Percentiles rank a stretch among this genome's conserved stretches.
Conservation (phyloP, 2,888 invertebrate genomes). For the Rhagonycha lutea region DNA sequence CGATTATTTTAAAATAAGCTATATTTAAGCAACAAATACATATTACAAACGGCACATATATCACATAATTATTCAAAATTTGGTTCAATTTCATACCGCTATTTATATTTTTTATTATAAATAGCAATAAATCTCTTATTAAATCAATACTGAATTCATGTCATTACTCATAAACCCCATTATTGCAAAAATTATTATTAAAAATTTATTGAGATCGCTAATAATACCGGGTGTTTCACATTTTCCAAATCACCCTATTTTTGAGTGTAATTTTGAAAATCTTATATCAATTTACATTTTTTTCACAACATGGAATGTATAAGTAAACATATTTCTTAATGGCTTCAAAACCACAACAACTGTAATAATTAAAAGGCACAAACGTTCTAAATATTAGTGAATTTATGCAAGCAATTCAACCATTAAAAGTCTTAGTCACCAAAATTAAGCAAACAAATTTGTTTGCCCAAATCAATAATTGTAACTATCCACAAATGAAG, state of each 20-base stretch:
- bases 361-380: not conserved
- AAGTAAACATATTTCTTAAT: not conserved
- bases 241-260: not conserved
- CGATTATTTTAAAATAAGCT: conserved; percentile 11
- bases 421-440: not conserved
- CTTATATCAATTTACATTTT: not conserved
- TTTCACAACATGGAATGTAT: not conserved
- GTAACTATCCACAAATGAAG: not conserved
- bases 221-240: not conserved
- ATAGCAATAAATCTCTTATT: not conserved
- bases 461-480: not conserved
- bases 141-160: not conserved
- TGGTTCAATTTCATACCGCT: conserved; percentile 4
- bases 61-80: conserved; percentile 15
- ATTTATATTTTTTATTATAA: not conserved
- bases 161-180: not conserved
- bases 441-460: not conserved
- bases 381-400: not conserved
- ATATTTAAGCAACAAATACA: conserved; percentile 19
- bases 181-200: not conserved
- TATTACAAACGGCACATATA: conserved; percentile 19
- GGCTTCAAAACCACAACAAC: not conserved
- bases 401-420: not conserved
- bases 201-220: not conserved
- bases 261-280: not conserved